Evolutionary conservation across 1,140 invertebrate genomes (phyloP), one percentile per base, ranked within the genome.

Genomic region (Drosophila truncata): DNA sequence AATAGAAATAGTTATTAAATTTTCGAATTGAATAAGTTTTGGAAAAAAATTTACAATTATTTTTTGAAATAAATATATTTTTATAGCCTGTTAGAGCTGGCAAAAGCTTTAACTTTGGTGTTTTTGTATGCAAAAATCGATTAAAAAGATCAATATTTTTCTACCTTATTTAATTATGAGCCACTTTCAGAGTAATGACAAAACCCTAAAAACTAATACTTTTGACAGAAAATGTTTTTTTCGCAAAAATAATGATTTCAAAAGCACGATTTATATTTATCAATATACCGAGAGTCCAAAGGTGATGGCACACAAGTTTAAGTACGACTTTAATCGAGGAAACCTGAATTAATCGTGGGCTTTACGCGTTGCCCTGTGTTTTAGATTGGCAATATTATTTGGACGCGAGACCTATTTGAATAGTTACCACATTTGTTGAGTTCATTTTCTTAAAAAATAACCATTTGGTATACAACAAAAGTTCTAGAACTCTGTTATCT

Each of bases 311-410:
- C n/a, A 20, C 3, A 46, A 75, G 50, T 35, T 54, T 11, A n/a
- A 23, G 4, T 39, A 59, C 23, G 31, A 25, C 18, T 37, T n/a
- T 10, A 1, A 41, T 31, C 1, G 9, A 54, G 50, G 31, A 54
- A 54, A 33, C 11, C 18, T 20, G 8, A 54, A 9, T 3, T 23
- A 20, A 52, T 33, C 29, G 18, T 4, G 50, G 50, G 50, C 50
- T 20, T 35, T 5, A 10, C 20, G 50, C 50, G 31, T 37, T 54
- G 31, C 20, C 31, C 50, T 37, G 52, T 54, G 20, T 54, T 16
- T 20, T 35, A 62, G 13, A 62, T 62, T 14, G n/a, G 63, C 37
- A 25, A n/a, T 64, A 42, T 59, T 63, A 41, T 18, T 39, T 41
- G 11, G 33, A 41, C 27, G 23, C 60, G 16, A n/a, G 27, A 49